Base-by-base conservation (phyloP, 2,797 vertebrate species). In the Parambassis ranga region DNA sequence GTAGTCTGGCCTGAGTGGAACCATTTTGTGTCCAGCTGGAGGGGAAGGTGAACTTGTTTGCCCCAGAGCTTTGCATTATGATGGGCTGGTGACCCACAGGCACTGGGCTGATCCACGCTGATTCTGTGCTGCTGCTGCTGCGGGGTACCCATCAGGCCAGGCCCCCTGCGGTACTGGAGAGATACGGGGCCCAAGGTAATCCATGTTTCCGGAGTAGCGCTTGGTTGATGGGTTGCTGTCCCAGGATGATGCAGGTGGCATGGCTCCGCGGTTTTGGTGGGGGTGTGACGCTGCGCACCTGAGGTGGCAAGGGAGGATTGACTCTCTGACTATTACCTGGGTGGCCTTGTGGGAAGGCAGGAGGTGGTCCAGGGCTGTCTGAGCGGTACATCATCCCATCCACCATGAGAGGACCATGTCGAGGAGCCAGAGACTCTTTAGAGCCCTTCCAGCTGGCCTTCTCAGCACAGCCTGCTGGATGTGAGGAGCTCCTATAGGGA, bases 401-500 rank as follows among this genome's bases (percentile, higher is more conserved):
- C 61, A 90, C 91, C 78, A 96, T 83, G 4, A 94, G 77, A 35
- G 94, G 92, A 13, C 93, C 94, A 0, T 95, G 95, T 44, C 97
- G 89, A 65, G 95, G 94, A 37, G 93, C 94, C 87, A 99, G 65
- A 57, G 97, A 98, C 82, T 99, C 98, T 82, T 97, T 98, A 10
- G 98, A 99, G 52, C 95, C 98, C 84, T 98, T 99, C 97, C 96
- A 98, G 91, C 98, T 99, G 93, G 93, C 70, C 93, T 94, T 69
- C 97, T 91, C 81, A 96, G 92, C 73, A 99, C 82, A 0, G 94
- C 85, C 64, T 95, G 95, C 71, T 94, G 95, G n/a, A 95, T 92
- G 26, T 92, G 89, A 56, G 94, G 90, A 76, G 87, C 9, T 30
- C 87, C 93, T 93, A 43, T 6, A 59, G 16, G 49, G 28, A 79